Conservation (phyloP, 2,888 invertebrate genomes). For the Anthophora plumipes region DNA sequence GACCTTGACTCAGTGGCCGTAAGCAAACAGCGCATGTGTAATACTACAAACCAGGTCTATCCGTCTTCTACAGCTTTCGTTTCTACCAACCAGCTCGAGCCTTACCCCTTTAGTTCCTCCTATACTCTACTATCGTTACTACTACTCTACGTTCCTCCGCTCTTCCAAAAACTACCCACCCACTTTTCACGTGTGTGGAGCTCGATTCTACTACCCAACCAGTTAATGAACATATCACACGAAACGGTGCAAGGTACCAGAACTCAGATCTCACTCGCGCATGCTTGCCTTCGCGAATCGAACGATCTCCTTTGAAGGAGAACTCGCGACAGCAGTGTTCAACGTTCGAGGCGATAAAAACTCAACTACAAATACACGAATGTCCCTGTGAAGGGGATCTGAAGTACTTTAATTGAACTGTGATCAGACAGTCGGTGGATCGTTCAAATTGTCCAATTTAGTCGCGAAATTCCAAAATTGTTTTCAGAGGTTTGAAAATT, state of each 20-base stretch:
- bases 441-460: no score
- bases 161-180: not conserved
- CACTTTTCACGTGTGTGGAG: slow-evolving; percentile 48
- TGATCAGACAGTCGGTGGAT: no score
- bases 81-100: slow-evolving; percentile 35
- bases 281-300: slow-evolving; percentile 10
- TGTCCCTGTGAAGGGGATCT: no score
- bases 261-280: slow-evolving; percentile 22
- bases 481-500: no score
- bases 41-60: slow-evolving; percentile 52
- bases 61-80: slow-evolving; percentile 40
- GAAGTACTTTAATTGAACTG: no score
- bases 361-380: no score
- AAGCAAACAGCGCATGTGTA: slow-evolving; percentile 70
- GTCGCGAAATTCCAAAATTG: no score
- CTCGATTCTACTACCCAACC: slow-evolving; percentile 65
- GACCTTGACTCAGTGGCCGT: slow-evolving; percentile 79
- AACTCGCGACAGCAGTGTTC: no score
- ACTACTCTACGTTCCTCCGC: slow-evolving; percentile 58
- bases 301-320: not conserved
- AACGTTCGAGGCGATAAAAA: no score
- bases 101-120: slow-evolving; percentile 8
- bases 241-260: slow-evolving; percentile 58
- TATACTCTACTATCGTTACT: slow-evolving; percentile 57
- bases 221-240: slow-evolving; percentile 69